Base-by-base conservation (phyloP, 2,113 vertebrate genomes). In the Sus scrofa region DNA sequence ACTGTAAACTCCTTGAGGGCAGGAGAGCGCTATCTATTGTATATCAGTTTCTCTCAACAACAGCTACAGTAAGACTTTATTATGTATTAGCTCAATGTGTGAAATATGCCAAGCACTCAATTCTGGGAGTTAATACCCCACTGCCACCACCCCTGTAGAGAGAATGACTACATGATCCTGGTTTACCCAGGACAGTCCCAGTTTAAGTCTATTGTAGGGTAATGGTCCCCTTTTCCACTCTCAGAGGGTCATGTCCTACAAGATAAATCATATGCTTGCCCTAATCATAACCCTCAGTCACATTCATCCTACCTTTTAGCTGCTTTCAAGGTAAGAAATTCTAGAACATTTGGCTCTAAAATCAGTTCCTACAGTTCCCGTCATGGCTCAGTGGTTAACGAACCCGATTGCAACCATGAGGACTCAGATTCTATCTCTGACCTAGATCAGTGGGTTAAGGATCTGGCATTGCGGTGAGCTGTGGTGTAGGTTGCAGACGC, bases 231-330 rank as follows among this genome's bases (percentile, higher is more conserved):
- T 50, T 52, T 34, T 95, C 62, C 56, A 70, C 19, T 34, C 56
- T 87, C 37, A 67, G 10, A 93, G 37, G 56, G 3, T 73, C 81
- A 30, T 37, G 30, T 94, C 71, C 74, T 44, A 22, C 24, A 67
- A 90, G 20, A 79, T 62, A 71, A 90, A 86, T n/a, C 32, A 52
- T 14, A 20, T 14, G 18, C 9, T 77, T 82, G 32, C 15, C 16
- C n/a, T 58, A 50, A 83, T 84, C 14, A 32, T 81, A 96, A 75
- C n/a, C 3, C 13, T 88, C 39, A 79, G 32, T 92, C 58, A 95
- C 22, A 85, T 24, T 56, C 67, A 86, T 62, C 20, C 88, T 91
- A 32, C 22, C 71, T 94, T 91, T 82, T 27, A n/a, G 26, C 34
- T 62, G 12, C 18, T 62, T 89, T 86, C 44, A 83, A 92, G 3